Conservation (phyloP, 2,888 invertebrate genomes). For the Sarcophaga subvicina region DNA sequence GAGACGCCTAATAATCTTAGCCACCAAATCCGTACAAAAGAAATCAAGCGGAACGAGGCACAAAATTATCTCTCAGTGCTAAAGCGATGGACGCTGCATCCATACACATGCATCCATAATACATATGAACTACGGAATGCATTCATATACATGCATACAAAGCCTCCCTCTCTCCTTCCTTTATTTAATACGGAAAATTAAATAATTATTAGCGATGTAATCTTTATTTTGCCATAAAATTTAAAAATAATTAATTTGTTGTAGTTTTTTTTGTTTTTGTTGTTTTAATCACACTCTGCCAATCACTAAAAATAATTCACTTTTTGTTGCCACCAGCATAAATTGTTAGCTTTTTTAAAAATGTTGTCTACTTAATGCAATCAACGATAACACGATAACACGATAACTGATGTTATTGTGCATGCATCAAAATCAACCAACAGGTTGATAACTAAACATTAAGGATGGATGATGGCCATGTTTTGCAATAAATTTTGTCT, state of each 20-base stretch:
- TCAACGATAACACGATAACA: conserved; percentile 38
- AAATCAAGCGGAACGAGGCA: too few relatives aligned
- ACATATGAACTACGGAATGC: too few relatives aligned
- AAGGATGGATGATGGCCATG: neutral
- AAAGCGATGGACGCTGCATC: too few relatives aligned
- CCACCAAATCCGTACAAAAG: too few relatives aligned
- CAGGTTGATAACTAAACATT: neutral
- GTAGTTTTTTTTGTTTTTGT: neutral
- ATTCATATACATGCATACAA: too few relatives aligned
- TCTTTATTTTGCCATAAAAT: conserved; percentile 8
- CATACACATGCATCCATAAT: too few relatives aligned
- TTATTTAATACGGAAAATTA: neutral
- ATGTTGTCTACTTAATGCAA: conserved; percentile 47
- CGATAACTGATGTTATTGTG: neutral
- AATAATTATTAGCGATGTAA: neutral
- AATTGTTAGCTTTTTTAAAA: conserved; percentile 16
- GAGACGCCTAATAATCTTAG: too few relatives aligned
- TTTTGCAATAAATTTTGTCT: neutral
- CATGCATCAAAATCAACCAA: neutral
- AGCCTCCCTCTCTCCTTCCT: too few relatives aligned
- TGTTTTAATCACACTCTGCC: too few relatives aligned
- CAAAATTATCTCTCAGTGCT: too few relatives aligned
- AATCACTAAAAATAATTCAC: neutral
- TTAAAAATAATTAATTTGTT: conserved; percentile 41
- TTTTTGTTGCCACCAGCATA: conserved; percentile 54